Conservation (phyloP, 1,140 invertebrate genomes). For the Camponotus floridanus region DNA sequence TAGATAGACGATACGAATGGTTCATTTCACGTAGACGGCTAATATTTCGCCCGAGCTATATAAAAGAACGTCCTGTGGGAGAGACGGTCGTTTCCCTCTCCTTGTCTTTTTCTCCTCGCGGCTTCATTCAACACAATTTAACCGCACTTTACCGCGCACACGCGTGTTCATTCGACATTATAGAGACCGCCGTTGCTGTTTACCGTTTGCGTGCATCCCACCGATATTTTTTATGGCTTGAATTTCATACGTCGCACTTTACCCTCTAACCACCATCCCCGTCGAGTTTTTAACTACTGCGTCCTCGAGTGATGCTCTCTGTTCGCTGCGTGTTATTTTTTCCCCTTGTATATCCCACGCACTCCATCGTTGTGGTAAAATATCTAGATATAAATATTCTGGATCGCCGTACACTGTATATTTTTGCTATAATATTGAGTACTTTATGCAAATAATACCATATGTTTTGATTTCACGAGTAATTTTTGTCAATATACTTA, state of each 20-base stretch:
- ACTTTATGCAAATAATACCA: not conserved
- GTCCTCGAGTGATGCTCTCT: slow-evolving; percentile 39
- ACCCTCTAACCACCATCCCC: not conserved
- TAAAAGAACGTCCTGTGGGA: slow-evolving; percentile 26
- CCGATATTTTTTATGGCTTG: slow-evolving; percentile 64
- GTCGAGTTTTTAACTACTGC: slow-evolving; percentile 44
- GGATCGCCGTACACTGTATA: not conserved
- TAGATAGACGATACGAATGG: slow-evolving; percentile 62
- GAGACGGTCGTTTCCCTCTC: slow-evolving; percentile 12
- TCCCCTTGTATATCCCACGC: not conserved
- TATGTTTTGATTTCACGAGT: not conserved
- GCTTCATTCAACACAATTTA: slow-evolving; percentile 58
- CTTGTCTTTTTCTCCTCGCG: not conserved
- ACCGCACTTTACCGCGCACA: slow-evolving; percentile 37
- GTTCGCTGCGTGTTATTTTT: slow-evolving; percentile 41
- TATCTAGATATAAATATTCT: slow-evolving; percentile 15
- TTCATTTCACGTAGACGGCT: slow-evolving; percentile 67
- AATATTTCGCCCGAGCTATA: slow-evolving; percentile 66
- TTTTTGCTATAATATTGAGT: not conserved
- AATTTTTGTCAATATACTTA: not conserved
- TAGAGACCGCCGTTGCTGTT: slow-evolving; percentile 57
- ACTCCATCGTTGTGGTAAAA: not conserved
- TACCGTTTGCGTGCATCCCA: slow-evolving; percentile 59
- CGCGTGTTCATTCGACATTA: slow-evolving; percentile 61
- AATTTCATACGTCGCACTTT: slow-evolving; percentile 55